Percentiles rank a stretch among this genome's conserved stretches.
Evolutionary conservation across 2,888 invertebrate genomes (phyloP).

Genomic region (Ennomos fuscantarius): DNA sequence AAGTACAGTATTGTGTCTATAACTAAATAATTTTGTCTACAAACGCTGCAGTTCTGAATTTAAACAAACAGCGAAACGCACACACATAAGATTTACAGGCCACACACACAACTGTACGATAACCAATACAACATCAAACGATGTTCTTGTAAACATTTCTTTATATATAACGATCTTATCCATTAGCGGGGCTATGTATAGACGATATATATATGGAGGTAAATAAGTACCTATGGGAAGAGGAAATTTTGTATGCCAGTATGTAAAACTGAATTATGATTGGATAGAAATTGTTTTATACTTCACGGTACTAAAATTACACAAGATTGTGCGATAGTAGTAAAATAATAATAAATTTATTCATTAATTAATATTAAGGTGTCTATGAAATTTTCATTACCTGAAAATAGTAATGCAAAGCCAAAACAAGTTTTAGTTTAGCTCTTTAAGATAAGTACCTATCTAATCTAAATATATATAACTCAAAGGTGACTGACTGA

Average conservation of each 20-base stretch:
- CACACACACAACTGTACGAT: constrained; percentile 13
- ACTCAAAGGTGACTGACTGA: no score
- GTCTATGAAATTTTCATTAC: no score
- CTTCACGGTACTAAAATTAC: no score
- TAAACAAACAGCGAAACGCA: constrained; percentile 26
- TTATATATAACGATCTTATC: constrained; percentile 41
- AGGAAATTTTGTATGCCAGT: constrained; percentile 8
- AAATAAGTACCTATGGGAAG: background rate
- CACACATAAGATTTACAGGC: constrained; percentile 38
- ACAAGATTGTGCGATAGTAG: no score
- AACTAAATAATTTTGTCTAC: background rate
- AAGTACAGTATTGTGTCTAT: background rate
- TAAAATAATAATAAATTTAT: no score
- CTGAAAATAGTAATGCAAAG: no score
- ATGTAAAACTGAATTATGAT: background rate
- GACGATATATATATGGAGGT: background rate
- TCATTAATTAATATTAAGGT: no score
- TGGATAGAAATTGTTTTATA: no score
- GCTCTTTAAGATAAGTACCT: no score
- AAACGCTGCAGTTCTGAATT: background rate
- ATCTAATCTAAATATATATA: no score
- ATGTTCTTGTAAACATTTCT: constrained; percentile 45
- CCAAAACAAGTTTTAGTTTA: no score
- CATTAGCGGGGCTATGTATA: constrained; percentile 25
- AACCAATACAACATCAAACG: constrained; percentile 43